Base-by-base conservation (phyloP, 1,140 invertebrate genomes). In the Oedothorax gibbosus region DNA sequence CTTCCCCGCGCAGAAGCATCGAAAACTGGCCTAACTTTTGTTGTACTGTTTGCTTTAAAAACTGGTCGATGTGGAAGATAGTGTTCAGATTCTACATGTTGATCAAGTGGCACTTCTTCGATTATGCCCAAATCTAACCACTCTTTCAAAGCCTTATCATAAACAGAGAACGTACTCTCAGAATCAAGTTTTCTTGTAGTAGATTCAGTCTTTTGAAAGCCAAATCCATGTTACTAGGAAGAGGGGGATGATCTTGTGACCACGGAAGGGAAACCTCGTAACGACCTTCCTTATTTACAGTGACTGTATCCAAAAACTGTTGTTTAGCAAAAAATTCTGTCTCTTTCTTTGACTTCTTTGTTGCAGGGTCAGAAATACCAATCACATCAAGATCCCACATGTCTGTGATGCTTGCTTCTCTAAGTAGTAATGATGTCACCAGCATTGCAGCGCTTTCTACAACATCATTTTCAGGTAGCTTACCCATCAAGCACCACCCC, bases 21-120 rank as follows among this genome's bases (percentile, higher is more conserved):
- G 56, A 88, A 88, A 10, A 88, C 87, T 12, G 87, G 84, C 21
- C 87, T 54, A 3, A 88, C 69, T 12, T 86, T 85, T 51, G 87
- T 88, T 2, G 87, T 87, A 0, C 12, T 6, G 56, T 82, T 87
- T 7, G 79, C 54, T 66, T 80, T 60, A 5, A 69, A n/a, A 0
- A 71, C 53, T 14, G 66, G 54, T 60, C 66, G 14, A 71, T 71
- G 54, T 5, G 66, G 6, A 0, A 73, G 50, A 64, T 71, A 71
- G 9, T 60, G 54, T 7, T 60, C 14, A 57, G n/a, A 10, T 7
- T 18, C 12, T 8, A 10, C 14, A 0, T 53, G 12, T 18, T 7
- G 2, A 8, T 77, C 57, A 57, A 20, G 21, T 20, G 35, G 18
- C 49, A 76, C 20, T 51, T 66, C n/a, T 66, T 78, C 62, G 21